phyloP scores from a whole-genome alignment of 2,797 vertebrate species.

The Gorsachius magnificus region DNA sequence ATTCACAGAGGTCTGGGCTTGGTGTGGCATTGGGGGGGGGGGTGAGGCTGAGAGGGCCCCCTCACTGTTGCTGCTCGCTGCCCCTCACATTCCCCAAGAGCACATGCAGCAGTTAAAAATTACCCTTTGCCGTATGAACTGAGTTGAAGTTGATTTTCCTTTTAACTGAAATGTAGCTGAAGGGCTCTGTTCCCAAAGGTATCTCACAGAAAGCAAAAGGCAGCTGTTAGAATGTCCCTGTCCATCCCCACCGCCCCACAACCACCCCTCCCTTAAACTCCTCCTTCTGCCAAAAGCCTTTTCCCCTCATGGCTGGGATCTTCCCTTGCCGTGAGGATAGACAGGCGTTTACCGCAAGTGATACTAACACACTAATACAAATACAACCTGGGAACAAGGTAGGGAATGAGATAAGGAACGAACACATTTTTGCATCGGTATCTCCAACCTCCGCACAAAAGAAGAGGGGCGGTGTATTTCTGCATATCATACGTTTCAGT shows the following conservation, averaged over 20 bases:
- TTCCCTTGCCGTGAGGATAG: not conserved
- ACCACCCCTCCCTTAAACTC: not conserved
- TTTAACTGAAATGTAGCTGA: not conserved
- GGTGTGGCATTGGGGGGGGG: not conserved
- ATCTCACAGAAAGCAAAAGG: not conserved
- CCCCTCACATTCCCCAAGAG: not conserved
- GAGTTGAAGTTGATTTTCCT: not conserved
- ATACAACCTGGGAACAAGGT: not conserved
- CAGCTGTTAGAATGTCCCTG: not conserved
- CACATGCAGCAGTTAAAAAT: not conserved
- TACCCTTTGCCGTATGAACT: not conserved
- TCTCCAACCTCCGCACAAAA: not conserved
- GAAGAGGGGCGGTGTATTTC: slow-evolving; percentile 20
- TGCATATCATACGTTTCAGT: slow-evolving; percentile 54
- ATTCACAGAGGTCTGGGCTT: not conserved
- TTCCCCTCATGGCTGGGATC: not conserved
- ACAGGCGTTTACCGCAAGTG: not conserved
- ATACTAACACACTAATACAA: not conserved
- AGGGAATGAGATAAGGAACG: not conserved
- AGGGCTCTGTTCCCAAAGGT: not conserved
- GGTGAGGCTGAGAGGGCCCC: not conserved
- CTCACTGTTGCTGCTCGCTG: not conserved
- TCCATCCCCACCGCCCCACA: fast-evolving
- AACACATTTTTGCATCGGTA: not conserved
- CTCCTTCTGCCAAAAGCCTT: not conserved